These are phyloP conservation scores for Osmerus mordax DNA, from an alignment of 2,113 vertebrate species.

Conservation along the genomic window DNA sequence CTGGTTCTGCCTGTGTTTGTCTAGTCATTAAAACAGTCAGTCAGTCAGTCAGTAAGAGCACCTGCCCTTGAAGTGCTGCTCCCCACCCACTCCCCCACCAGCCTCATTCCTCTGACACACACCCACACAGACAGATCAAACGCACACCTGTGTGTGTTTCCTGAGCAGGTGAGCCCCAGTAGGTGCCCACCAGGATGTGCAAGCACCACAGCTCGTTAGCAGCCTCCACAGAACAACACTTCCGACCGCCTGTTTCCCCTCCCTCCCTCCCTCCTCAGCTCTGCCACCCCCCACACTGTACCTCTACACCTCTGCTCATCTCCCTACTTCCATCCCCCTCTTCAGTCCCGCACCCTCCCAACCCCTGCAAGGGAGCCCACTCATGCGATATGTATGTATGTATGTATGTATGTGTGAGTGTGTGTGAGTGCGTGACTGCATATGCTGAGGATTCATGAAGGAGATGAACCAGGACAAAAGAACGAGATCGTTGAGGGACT, in stretches of 20 bases:
- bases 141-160: neutral
- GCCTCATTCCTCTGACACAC: neutral
- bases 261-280: neutral
- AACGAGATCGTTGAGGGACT: neutral
- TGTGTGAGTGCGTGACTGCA: neutral
- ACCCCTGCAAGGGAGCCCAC: conserved; percentile 1
- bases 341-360: neutral
- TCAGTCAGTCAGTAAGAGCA: no score
- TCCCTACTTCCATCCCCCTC: neutral
- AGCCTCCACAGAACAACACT: neutral
- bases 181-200: no score
- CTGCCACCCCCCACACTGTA: neutral
- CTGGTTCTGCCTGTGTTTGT: no score
- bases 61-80: neutral
- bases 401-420: conserved; percentile 4
- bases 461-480: conserved; percentile 18
- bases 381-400: conserved; percentile 2
- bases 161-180: neutral
- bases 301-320: neutral
- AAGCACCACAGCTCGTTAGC: no score
- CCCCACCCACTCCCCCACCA: neutral
- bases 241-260: neutral
- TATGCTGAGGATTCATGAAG: neutral
- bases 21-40: no score
- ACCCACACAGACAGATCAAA: neutral